Evolutionary conservation across 92 coral and sea anemone genomes (phyloP).

Genomic region (Porites evermanni): DNA sequence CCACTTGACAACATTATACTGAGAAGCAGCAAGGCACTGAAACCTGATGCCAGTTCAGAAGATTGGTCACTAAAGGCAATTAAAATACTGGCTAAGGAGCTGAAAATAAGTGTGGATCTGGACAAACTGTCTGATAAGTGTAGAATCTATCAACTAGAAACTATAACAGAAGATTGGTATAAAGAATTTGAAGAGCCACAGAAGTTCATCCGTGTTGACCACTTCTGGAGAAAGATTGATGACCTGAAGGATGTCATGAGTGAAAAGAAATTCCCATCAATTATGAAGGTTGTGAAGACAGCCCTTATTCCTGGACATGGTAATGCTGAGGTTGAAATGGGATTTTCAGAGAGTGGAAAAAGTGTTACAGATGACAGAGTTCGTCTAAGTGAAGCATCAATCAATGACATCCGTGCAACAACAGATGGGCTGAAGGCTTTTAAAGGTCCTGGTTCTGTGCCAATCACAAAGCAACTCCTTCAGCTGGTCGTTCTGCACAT

Average conservation of each 20-base stretch:
- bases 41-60: slow-evolving; percentile 53
- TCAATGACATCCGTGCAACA: slow-evolving; percentile 45
- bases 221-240: slow-evolving; percentile 41
- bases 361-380: slow-evolving; percentile 52
- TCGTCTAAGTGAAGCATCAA: slow-evolving; percentile 44
- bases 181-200: slow-evolving; percentile 44
- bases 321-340: slow-evolving; percentile 63
- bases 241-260: slow-evolving; percentile 46
- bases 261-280: slow-evolving; percentile 25
- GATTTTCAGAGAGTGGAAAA: slow-evolving; percentile 57
- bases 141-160: slow-evolving; percentile 45
- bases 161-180: slow-evolving; percentile 51
- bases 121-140: slow-evolving; percentile 56
- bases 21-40: slow-evolving; percentile 11
- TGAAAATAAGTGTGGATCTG: slow-evolving; percentile 50
- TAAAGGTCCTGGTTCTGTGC: slow-evolving; percentile 55
- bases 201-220: slow-evolving; percentile 23
- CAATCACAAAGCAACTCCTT: slow-evolving; percentile 54
- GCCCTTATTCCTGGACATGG: slow-evolving; percentile 62
- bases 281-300: neutral
- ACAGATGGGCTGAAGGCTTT: too few species aligned
- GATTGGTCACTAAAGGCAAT: slow-evolving; percentile 62
- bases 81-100: slow-evolving; percentile 53
- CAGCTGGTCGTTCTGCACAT: slow-evolving; percentile 62
- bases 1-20: slow-evolving; percentile 53